Evolutionary conservation across 2,888 invertebrate species (phyloP), one percentile per base, ranked within the genome.

Genomic region (Tinea trinotella): DNA sequence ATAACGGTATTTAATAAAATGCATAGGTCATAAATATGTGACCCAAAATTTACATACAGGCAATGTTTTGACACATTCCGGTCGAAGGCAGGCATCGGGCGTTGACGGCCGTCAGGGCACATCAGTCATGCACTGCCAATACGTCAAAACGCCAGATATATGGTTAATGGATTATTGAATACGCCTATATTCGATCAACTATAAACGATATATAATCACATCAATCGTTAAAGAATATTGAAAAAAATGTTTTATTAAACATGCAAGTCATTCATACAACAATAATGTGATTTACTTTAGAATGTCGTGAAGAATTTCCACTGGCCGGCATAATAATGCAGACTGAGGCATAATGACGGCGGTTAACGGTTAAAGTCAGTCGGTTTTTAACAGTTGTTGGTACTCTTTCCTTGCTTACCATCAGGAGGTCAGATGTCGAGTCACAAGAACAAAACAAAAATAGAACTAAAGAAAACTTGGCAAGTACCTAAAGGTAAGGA

Each of bases 101-200:
- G 52, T 54, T 40, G 12, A 12, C 46, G 54, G 52, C 6, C 35
- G 24, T 54, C 34, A 55, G 57, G 55, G 56, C 66, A 63, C 66
- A 73, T 76, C 70, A 64, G 64, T 74, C 74, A 72, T 59, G 58
- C 60, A 57, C 57, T 59, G 61, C 60, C 62, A 64, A 73, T 66
- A 67, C 74, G 78, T 78, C 77, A 76, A 71, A 77, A 74, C 68
- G 64, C 63, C 64, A 64, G 61, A 68, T 67, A 63, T 66, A 66
- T 59, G 67, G 67, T 65, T 73, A 75, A 80, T 78, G 71, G 73
- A 72, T 76, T 75, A 78, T 74, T 71, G 72, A 74, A 73, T 68
- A 71, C 73, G 70, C 66, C 71, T 65, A 68, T 71, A 76, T 70
- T 66, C 67, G 70, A 76, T 76, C 55, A 40, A 15, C 50, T 50